A percentile compares a stretch with the other conserved stretches of the same genome.
Evolutionary conservation across 2,113 vertebrate species (phyloP).

Genomic region (Ploceus nigricollis): DNA sequence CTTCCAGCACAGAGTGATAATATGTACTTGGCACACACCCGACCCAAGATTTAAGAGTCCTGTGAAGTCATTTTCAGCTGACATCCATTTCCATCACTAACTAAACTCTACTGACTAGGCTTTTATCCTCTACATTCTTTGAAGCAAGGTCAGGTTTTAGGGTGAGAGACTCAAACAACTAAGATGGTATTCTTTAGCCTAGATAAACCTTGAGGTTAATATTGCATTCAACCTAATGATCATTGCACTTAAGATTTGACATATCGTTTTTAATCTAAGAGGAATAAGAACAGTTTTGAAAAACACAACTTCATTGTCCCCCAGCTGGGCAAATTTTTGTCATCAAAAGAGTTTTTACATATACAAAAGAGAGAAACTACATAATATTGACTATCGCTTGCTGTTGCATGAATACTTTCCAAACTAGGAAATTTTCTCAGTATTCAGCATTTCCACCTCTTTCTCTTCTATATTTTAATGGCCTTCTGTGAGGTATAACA

Average conservation of each 20-base stretch:
- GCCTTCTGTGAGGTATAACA: neutral
- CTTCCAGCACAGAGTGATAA: neutral
- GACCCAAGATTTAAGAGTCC: neutral
- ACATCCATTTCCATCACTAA: neutral
- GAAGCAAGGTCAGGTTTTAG: neutral
- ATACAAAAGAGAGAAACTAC: neutral
- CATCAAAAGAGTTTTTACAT: slow-evolving; percentile 6
- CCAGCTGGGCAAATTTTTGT: neutral
- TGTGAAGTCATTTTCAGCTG: neutral
- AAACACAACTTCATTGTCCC: neutral
- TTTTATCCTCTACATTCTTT: neutral
- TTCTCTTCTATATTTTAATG: neutral
- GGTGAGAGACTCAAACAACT: neutral
- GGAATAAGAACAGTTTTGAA: neutral
- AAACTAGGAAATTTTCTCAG: neutral
- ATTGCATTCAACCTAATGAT: neutral
- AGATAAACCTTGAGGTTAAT: neutral
- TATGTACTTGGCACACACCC: neutral
- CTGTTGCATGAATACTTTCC: slow-evolving; percentile 15
- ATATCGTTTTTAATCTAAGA: neutral
- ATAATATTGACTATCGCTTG: slow-evolving; percentile 9
- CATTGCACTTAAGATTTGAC: neutral
- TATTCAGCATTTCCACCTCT: neutral
- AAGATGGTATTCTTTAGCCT: neutral
- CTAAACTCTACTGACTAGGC: neutral